Base-by-base conservation (phyloP, 64 coral and sea anemone genomes). In the Montipora efflorescens region DNA sequence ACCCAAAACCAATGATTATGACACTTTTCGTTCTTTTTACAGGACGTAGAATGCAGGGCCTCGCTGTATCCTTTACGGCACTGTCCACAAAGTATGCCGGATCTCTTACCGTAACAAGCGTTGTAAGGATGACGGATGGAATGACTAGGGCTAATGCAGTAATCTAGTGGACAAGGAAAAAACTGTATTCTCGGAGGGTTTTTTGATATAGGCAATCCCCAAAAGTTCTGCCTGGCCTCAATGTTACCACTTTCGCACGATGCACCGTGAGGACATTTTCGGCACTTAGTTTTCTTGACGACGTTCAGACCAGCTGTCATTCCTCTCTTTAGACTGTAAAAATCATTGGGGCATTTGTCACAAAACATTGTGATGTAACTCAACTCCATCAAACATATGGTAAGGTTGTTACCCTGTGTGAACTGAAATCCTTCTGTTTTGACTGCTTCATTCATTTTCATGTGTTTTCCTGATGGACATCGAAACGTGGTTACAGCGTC, bases 1-100 rank as follows among this genome's bases (percentile, higher is more conserved):
- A 89, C 15, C 96, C 96, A 98, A 74, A 98, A 95, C 86, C 87
- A 95, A 47, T 88, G 74, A 81, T 95, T 90, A 12, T 89, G 48
- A 49, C 96, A 98, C 49, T 95, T 59, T 19, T 90, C 62, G 21
- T 59, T 53, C 15, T 67, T 64, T 79, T 74, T 83, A 90, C 96
- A 98, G 9, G 79, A 78, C 8, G 96, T 91, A 4, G 93, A 95
- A 55, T 95, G 88, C 2, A 98, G 55, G 16, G 75, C 76, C 22
- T 94, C 96, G 25, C 93, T 92, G 66, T 92, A 95, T 15, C 79
- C 86, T 0, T 73, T 7, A 7, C 49, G 73, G 90, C 95, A 96
- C n/a, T 79, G 8, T 73, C 95, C 95, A 87, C 95, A 96, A 13
- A 93, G 28, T 7, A 75, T 55, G 13, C 95, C 95, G 48, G 59